Base-by-base conservation (phyloP, 2,797 vertebrate genomes). In the Trematomus bernacchii region DNA sequence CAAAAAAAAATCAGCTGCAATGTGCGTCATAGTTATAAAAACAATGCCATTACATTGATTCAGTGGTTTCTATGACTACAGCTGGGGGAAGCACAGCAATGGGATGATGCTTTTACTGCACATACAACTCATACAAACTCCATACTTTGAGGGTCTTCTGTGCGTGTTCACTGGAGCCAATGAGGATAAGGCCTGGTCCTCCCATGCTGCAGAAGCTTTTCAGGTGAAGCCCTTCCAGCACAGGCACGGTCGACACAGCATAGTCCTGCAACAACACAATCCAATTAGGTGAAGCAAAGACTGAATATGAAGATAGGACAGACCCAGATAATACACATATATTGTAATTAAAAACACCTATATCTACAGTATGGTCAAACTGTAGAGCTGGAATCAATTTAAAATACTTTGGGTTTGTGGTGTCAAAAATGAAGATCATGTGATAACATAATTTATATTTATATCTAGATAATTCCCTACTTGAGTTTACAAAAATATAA, bases 131-230 rank as follows among this genome's bases (percentile, higher is more conserved):
- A 53, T 15, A 69, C 46, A 76, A n/a, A n/a, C 30, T 42, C 3
- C 91, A 77, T 96, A 99, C 98, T 96, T 98, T 99, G 74, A 99
- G 96, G 86, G 97, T 92, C 90, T 97, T 98, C 94, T 99, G 98
- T 1, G 98, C 98, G 62, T 94, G 72, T 87, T 99, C 97, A 76
- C 98, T 99, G 84, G 98, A 97, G 90, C 98, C 97, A 0, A 99
- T 97, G 51, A 96, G 91, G 4, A 99, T 97, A 80, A 99, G 96
- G 78, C 97, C 98, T 12, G 98, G 98, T 74, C 97, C 98, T 57
- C 97, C 98, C 98, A 99, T 99, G 80, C 97, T 99, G 95, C 98
- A 99, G 94, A 97, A 97, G 86, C 96, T 95, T 94, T 99, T 99
- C 91, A 99, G 93, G 85, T 99, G 98, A 83, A 99, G 93, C 37